These are phyloP conservation scores for Mohoua ochrocephala DNA, from an alignment of 2,113 vertebrate genomes.

Conservation along the genomic window DNA sequence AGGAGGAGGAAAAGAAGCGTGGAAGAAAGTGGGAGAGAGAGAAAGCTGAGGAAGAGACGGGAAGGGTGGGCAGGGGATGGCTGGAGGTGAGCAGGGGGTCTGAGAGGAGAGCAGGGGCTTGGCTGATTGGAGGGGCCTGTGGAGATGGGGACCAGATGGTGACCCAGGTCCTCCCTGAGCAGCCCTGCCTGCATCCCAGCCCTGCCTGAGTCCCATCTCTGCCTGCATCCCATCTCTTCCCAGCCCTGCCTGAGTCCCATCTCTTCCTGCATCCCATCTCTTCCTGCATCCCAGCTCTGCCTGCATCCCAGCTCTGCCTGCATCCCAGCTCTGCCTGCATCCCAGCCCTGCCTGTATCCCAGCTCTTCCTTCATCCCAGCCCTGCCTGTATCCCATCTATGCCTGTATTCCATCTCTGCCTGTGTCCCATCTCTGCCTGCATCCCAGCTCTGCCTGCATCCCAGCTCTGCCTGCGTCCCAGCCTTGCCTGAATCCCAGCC, in stretches of 20 bases:
- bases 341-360: too few species aligned
- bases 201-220: not conserved
- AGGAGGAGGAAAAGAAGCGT: not conserved
- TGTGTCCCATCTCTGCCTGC: not conserved
- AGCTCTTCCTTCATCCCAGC: not conserved
- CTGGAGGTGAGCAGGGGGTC: not conserved
- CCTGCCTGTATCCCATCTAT: not conserved
- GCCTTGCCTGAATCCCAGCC: not conserved
- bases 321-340: not conserved
- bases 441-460: not conserved
- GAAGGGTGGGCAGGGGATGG: not conserved
- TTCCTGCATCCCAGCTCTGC: not conserved
- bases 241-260: not conserved
- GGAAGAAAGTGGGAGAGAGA: not conserved
- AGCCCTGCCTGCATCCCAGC: not conserved
- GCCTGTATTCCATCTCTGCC: accelerated
- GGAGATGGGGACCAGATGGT: not conserved
- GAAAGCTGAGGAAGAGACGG: not conserved
- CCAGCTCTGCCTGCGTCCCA: not conserved
- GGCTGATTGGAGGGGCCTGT: not conserved
- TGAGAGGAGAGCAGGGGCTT: not conserved
- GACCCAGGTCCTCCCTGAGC: not conserved
- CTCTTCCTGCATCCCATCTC: not conserved
- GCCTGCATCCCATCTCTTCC: not conserved
- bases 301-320: not conserved